These are phyloP conservation scores for Percina caprodes DNA, from an alignment of 2,113 vertebrate genomes.

Conservation along the genomic window DNA sequence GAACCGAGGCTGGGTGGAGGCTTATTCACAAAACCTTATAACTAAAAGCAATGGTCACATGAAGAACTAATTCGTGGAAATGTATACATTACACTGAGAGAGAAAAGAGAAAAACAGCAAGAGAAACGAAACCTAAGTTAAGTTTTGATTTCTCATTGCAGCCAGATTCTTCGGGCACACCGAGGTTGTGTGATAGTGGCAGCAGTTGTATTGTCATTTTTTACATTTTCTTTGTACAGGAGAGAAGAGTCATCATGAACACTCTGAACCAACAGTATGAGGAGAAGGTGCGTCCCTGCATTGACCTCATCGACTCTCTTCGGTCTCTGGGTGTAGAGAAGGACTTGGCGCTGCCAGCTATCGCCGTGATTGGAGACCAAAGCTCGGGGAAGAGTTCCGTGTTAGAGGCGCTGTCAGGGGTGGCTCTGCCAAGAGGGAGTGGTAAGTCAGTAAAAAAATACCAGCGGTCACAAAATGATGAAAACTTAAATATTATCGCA, in stretches of 20 bases:
- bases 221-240: too few relatives aligned
- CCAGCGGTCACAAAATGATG: too few relatives aligned
- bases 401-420: conserved; percentile 90
- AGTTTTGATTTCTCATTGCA: too few relatives aligned
- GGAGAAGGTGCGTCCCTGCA: conserved; percentile 82
- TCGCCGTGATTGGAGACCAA: conserved; percentile 87
- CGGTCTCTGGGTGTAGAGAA: conserved; percentile 82
- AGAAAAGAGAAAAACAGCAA: neutral
- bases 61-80: neutral
- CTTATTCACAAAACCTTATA: too few relatives aligned
- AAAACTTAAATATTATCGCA: too few relatives aligned
- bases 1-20: too few relatives aligned
- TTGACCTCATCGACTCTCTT: conserved; percentile 83
- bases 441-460: conserved; percentile 75
- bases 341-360: conserved; percentile 84
- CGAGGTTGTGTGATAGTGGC: too few relatives aligned
- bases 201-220: too few relatives aligned
- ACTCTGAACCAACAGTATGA: conserved; percentile 77
- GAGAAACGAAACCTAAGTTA: neutral
- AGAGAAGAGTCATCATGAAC: conserved; percentile 38
- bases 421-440: conserved; percentile 89
- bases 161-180: too few relatives aligned
- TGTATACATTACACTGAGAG: neutral
- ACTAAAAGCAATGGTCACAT: neutral
- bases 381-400: conserved; percentile 94